Evolutionary conservation across 2,113 vertebrate species (phyloP), one percentile per base, ranked within the genome.

Genomic region (Psittacus erithacus): DNA sequence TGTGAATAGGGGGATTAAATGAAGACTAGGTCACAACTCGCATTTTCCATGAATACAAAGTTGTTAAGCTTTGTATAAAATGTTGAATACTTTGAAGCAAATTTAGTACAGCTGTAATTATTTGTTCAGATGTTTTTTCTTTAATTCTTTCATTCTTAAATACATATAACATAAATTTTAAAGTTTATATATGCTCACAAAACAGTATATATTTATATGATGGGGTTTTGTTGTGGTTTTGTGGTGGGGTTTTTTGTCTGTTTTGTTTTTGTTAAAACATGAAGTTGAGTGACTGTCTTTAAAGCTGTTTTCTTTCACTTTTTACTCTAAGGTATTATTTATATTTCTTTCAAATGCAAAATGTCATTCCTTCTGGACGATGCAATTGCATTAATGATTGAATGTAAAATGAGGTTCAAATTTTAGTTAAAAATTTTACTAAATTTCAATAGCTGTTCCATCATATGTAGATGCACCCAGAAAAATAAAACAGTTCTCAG

Each of bases 191-290:
- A 4, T n/a, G 29, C 17, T 55, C 50, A 47, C 23, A 31, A 24
- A 91, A 16, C 44, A 73, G 4, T 5, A 38, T 31, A 57, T 29
- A 22, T 64, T 80, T 73, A 41, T 18, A 44, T 35, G 3, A 16
- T 35, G 2, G 1, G 3, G 0, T 2, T 24, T 14, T 59, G 12
- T n/a, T 57, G 55, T n/a, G 55, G 0, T 60, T 59, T 60, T 11
- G 7, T 15, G 28, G 38, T 38, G 52, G 52, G 16, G 52, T 23
- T 55, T 55, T 55, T 60, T 24, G 7, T 24, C 16, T 24, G 5
- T 18, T 13, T 43, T 10, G 15, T 44, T 50, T 20, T 70, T 78
- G 71, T 74, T 46, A 53, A 71, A 71, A 4, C 74, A 80, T 31
- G 0, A 63, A 64, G 29, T 50, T 88, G 19, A 71, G 6, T 68